Percentiles rank a stretch among this genome's conserved stretches.
These are phyloP conservation scores for Mustela lutreola DNA, from an alignment of 2,113 vertebrate genomes.

Conservation along the genomic window DNA sequence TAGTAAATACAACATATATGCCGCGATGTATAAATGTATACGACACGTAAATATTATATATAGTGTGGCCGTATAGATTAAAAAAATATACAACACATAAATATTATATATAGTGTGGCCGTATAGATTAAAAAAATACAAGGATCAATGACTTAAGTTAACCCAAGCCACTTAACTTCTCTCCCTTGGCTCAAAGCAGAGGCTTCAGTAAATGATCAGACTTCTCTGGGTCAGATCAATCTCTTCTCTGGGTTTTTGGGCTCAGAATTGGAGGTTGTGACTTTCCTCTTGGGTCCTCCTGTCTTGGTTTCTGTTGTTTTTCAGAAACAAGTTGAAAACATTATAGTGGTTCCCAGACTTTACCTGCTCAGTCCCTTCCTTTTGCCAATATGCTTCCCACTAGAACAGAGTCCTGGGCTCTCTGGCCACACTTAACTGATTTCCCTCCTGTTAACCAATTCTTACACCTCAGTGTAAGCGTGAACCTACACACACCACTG, in stretches of 20 bases:
- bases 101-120: not conserved
- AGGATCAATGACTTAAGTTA: not conserved
- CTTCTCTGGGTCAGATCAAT: not conserved
- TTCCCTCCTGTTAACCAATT: not conserved
- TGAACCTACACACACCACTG: fast-evolving
- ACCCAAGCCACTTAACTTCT: not conserved
- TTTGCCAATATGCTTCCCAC: not conserved
- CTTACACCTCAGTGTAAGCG: fast-evolving
- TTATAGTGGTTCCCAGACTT: not conserved
- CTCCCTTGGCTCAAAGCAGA: not conserved
- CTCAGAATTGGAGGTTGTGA: not conserved
- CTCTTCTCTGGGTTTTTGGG: not conserved
- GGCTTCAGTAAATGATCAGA: fast-evolving
- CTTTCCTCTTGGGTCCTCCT: fast-evolving
- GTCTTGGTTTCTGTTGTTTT: not conserved
- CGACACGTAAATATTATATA: not conserved
- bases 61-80: too few species aligned
- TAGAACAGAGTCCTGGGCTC: not conserved
- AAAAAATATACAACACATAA: not conserved
- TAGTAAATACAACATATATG: not conserved
- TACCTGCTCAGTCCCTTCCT: not conserved
- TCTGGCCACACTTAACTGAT: fast-evolving
- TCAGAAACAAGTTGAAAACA: not conserved
- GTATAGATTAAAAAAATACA: too few species aligned
- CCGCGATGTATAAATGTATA: fast-evolving